Evolutionary conservation across 2,888 invertebrate genomes (phyloP), one percentile per base, ranked within the genome.

Genomic region (Glyphotaelius pellucidus): DNA sequence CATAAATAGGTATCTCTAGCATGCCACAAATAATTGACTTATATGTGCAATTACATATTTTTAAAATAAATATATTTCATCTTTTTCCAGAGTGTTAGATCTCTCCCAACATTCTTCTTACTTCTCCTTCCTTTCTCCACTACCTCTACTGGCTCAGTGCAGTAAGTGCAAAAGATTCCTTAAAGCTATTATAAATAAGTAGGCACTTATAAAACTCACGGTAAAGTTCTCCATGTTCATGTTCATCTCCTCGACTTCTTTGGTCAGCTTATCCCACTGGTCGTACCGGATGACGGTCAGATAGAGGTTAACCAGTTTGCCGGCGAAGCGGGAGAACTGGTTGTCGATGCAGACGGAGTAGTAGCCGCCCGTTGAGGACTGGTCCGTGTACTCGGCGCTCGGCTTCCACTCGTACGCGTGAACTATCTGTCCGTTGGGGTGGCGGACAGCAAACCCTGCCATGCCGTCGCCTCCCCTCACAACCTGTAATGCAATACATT

Each of bases 331-430:
- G 1, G 99, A 98, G 94, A 99, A 98, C 95, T 99, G 98, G 95
- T 99, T 99, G 95, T 99, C 99, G 91, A 99, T 98, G 95, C 99
- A 99, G 80, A 99, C 97, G 31, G 98, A 97, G 94, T 99, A 99
- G 94, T 98, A 98, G 1, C 99, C 98, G 35, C 98, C 98, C 0
- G 97, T 95, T 0, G 98, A 97, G 0, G 97, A 96, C 94, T 97
- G 97, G 94, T 99, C 99, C 91, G 99, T 98, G 94, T 98, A 99
- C 94, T 99, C 99, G 0, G 98, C 97, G 94, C 97, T 98, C n/a
- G 98, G 96, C 94, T 98, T 97, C 99, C 99, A 99, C 94, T 98
- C 98, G 94, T 99, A 99, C 0, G 99, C 99, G 94, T 98, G 98
- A 11, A 99, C 98, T 94, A 98, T 97, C 94, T 97, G 96, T 0